Base-by-base conservation (phyloP, 1,140 invertebrate species). In the Platorchestia sp. region DNA sequence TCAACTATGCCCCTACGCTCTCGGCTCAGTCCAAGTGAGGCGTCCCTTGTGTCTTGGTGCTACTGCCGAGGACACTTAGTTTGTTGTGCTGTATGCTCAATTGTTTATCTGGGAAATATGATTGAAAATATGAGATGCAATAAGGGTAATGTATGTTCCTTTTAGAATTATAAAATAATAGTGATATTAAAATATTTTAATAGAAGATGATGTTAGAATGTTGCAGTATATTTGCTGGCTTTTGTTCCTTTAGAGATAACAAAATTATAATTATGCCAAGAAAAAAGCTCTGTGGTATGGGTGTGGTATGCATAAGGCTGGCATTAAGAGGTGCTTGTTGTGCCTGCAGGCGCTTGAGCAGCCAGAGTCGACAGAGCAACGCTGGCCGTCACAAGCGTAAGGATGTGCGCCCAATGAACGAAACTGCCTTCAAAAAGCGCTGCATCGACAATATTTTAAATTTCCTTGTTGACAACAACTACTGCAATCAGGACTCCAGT, bases 371-470 rank as follows among this genome's bases (percentile, higher is more conserved):
- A 42, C 91, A 93, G 44, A 93, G 91, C 45, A 44, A 45, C 6
- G 43, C 91, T 45, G 45, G 91, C 7, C 43, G 91, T 19, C 87
- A 45, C 87, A 44, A 45, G 45, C 91, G 86, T 22, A 95, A 47
- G 53, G 90, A 95, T 45, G 41, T 53, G 89, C 36, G 86, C 90
- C 90, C 45, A 42, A 43, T 75, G 27, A 96, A 45, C 40, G 44
- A 95, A 19, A 41, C 95, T 40, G 90, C 95, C 45, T 95, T 86
- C 59, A 95, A 95, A n/a, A 96, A 87, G 45, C 75, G 19, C 6
- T 95, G 51, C 40, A n/a, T 95, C 36, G 95, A 95, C 43, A 95
- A 47, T 44, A 95, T 96, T 75, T 42, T 96, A 40, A 95, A 95
- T 36, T 96, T 96, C 87, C 95, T 96, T 59, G 0, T 44, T 43